A percentile compares a stretch with the other conserved stretches of the same genome.
These are phyloP conservation scores for Polyodon spathula DNA, from an alignment of 2,113 vertebrate species.

Conservation along the genomic window DNA sequence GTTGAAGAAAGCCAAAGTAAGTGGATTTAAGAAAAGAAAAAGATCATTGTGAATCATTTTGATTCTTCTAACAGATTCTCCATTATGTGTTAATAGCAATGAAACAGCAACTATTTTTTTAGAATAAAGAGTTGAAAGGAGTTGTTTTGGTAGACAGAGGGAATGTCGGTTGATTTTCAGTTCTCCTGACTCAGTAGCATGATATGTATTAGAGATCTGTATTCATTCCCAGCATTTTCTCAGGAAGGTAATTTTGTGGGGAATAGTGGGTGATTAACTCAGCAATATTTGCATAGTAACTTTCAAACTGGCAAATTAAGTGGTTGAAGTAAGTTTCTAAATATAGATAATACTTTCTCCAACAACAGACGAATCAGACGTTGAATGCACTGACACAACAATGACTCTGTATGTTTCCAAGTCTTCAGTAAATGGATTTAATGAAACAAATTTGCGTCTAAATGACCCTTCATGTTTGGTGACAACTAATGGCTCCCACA, in stretches of 20 bases:
- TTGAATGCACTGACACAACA: constrained; percentile 34
- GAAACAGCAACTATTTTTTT: too few species aligned
- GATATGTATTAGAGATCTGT: too few species aligned
- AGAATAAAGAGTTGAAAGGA: too few species aligned
- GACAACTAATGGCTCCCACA: constrained; percentile 41
- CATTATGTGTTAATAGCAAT: too few species aligned
- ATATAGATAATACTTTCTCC: background rate
- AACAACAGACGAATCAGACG: constrained; percentile 22
- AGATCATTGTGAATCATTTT: background rate
- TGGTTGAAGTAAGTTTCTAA: background rate
- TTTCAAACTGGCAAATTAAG: background rate
- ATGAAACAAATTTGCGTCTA: constrained; percentile 34
- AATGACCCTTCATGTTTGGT: constrained; percentile 41
- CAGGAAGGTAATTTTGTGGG: too few species aligned
- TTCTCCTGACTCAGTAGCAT: too few species aligned
- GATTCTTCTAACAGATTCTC: background rate
- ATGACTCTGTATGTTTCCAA: constrained; percentile 43
- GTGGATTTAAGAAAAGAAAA: background rate
- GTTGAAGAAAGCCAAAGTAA: too few species aligned
- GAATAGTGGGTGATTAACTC: too few species aligned
- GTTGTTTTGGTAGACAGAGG: too few species aligned
- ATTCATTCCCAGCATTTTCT: too few species aligned
- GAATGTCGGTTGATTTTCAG: too few species aligned
- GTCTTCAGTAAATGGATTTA: constrained; percentile 23
- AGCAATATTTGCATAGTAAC: background rate